Base-by-base conservation (phyloP, 2,113 vertebrate genomes). In the Oncorhynchus masou region DNA sequence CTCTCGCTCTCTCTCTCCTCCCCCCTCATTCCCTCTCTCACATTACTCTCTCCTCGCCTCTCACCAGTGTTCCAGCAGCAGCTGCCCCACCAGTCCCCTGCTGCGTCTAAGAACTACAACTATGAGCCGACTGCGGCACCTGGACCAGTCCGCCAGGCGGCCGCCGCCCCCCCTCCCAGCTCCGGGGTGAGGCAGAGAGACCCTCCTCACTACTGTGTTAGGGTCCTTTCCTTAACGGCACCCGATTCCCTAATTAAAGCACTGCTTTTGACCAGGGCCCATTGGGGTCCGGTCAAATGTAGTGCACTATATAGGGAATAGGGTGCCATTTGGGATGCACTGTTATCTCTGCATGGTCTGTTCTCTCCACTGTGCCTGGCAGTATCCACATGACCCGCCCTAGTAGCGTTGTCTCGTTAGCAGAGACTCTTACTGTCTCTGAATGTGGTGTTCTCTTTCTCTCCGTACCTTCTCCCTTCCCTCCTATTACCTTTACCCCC, bases 91-190 rank as follows among this genome's bases (percentile, higher is more conserved):
- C 92, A 92, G 82, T 77, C 39, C 39, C 39, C 91, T 59, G 88
- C 89, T 69, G 89, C 89, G 62, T 74, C 93, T 72, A 90, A 90
- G 81, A 92, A 91, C 90, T 92, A 74, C 85, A 82, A 90, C 80
- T 92, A 83, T 76, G 90, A 94, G 9, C 85, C 91, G 5, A 16
- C 51, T 0, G 51, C 51, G 3, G 4, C 79, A 68, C 73, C 91
- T 75, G 91, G 90, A 78, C 92, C 90, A 0, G 86, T 85, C 67
- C 90, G 87, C 39, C 89, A 74, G 76, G 89, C 89, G 0, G 89
- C 91, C 0, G 88, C 89, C 1, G 92, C 88, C 49, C 89, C 91
- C 0, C 87, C 91, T 77, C 81, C 92, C 65, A 84, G 88, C 34
- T 79, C 87, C n/a, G 92, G 91, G 91, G 94, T 94, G 67, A 25